phyloP scores from a whole-genome alignment of 2,888 invertebrate genomes.

The Automeris io region DNA sequence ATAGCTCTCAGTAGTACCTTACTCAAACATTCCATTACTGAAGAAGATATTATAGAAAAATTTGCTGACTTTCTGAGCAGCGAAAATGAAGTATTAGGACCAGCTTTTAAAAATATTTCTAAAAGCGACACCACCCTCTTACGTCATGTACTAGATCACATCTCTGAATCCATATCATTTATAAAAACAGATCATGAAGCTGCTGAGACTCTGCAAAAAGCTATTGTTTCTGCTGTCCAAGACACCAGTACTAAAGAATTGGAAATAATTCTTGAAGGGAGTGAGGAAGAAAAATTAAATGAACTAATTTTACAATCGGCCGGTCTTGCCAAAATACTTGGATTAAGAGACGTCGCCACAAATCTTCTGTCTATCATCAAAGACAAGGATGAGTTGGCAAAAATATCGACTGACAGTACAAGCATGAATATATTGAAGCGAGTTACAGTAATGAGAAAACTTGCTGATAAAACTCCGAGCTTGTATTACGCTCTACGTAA shows the following conservation, averaged over 20 bases:
- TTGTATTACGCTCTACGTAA: conserved; percentile 79
- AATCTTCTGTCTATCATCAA: conserved; percentile 71
- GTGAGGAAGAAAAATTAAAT: conserved; percentile 60
- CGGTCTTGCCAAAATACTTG: conserved; percentile 82
- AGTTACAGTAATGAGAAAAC: conserved; percentile 82
- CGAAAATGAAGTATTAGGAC: conserved; percentile 77
- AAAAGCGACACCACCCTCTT: conserved; percentile 78
- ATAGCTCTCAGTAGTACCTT: conserved; percentile 69
- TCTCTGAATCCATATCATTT: conserved; percentile 77
- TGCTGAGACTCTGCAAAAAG: conserved; percentile 80
- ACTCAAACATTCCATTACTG: conserved; percentile 63
- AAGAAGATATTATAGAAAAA: conserved; percentile 79
- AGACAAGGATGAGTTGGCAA: conserved; percentile 74
- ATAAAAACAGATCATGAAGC: conserved; percentile 81
- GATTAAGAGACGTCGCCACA: conserved; percentile 79
- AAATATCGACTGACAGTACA: conserved; percentile 75
- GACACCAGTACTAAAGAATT: conserved; percentile 78
- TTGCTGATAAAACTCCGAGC: conserved; percentile 81
- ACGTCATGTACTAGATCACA: conserved; percentile 76
- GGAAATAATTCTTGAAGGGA: conserved; percentile 69
- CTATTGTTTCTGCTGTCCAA: conserved; percentile 80
- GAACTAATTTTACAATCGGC: conserved; percentile 79
- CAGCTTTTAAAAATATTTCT: conserved; percentile 81
- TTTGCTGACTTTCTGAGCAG: conserved; percentile 79
- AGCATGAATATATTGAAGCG: conserved; percentile 82